These are phyloP conservation scores for Dromococcyx pavoninus DNA, from an alignment of 2,797 vertebrate genomes.

Conservation along the genomic window DNA sequence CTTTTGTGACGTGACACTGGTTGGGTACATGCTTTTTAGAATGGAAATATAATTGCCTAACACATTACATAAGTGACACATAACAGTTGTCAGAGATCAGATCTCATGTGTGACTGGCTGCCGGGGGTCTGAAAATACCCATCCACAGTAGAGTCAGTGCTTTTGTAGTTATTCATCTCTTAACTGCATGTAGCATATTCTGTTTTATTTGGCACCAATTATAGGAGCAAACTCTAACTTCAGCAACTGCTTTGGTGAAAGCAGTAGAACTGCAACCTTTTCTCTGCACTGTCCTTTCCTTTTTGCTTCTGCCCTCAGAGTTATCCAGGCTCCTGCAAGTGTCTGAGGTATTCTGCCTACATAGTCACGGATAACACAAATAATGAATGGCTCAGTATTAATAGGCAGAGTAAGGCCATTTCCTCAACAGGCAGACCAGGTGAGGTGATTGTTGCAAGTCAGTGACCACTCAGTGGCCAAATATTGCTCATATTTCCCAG, in stretches of 20 bases:
- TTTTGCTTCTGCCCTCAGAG: background rate
- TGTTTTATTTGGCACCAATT: background rate
- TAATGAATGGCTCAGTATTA: background rate
- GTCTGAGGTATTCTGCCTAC: background rate
- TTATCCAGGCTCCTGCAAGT: background rate
- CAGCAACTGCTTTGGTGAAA: background rate
- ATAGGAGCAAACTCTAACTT: background rate
- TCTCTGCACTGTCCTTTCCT: background rate
- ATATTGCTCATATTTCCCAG: background rate
- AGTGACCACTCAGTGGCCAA: background rate
- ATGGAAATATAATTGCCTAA: background rate
- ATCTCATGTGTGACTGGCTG: background rate
- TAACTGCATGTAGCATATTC: background rate
- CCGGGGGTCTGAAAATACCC: background rate
- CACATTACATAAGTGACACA: rapidly evolving
- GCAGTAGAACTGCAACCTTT: background rate
- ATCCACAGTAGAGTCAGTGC: too few species aligned
- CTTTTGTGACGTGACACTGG: background rate
- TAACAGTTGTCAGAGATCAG: background rate
- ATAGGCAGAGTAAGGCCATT: background rate
- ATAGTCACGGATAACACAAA: background rate
- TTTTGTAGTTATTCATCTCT: background rate
- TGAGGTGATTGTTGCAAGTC: background rate
- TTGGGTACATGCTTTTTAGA: background rate
- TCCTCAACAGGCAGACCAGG: background rate